These are phyloP conservation scores for Stramonita haemastoma DNA, from an alignment of 2,888 invertebrate species.

Conservation along the genomic window DNA sequence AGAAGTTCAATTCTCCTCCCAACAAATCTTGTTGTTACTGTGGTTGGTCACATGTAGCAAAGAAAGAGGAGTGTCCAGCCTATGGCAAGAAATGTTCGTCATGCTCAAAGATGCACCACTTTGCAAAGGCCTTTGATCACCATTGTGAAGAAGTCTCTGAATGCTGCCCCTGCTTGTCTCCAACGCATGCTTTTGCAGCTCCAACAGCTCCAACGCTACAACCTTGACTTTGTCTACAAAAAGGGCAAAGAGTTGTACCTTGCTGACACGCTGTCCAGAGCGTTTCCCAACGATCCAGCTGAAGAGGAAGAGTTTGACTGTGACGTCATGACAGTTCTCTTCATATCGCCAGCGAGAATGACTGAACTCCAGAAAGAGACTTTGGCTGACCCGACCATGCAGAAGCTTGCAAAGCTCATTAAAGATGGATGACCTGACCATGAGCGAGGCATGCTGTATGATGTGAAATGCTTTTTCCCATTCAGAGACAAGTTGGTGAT, in stretches of 20 bases:
- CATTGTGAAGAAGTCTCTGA: background rate
- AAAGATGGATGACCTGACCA: conserved; percentile 42
- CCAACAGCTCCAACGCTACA: conserved; percentile 48
- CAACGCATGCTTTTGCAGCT: conserved; percentile 19
- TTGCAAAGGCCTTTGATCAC: background rate
- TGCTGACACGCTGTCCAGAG: conserved; percentile 50
- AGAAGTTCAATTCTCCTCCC: rapidly evolving
- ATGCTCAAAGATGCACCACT: background rate
- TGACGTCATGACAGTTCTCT: conserved; percentile 27
- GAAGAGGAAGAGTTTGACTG: conserved; percentile 33
- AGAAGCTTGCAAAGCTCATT: conserved; percentile 39
- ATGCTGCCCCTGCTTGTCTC: conserved; percentile 33
- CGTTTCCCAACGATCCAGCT: background rate
- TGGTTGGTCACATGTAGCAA: background rate
- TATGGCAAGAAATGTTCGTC: background rate
- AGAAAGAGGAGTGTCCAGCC: background rate
- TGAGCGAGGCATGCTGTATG: background rate
- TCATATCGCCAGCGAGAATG: conserved; percentile 26
- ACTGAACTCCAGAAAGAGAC: conserved; percentile 36
- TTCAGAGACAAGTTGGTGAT: conserved; percentile 34
- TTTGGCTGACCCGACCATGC: conserved; percentile 37
- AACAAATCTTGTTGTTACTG: background rate
- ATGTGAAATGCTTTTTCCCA: conserved; percentile 22
- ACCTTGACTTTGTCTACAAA: conserved; percentile 43
- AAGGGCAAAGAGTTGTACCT: conserved; percentile 49